phyloP scores from a whole-genome alignment of 2,797 vertebrate genomes.

The Pagetopsis macropterus region DNA sequence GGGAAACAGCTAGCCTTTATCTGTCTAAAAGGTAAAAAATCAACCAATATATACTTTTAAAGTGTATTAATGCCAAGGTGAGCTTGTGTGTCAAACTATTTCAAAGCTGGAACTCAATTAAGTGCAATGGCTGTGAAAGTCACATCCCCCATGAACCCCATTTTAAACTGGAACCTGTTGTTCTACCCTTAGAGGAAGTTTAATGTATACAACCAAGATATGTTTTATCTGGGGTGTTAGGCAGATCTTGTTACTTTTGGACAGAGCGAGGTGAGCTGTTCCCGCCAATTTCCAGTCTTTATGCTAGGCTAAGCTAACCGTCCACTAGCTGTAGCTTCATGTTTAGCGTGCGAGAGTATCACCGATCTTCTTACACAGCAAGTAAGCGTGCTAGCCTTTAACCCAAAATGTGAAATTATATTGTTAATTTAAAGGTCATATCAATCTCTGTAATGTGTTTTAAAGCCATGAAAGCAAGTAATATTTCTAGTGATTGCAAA shows the following conservation, averaged over 20 bases:
- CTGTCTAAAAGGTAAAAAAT: too few species aligned
- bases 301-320: too few species aligned
- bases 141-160: background rate
- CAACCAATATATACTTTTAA: background rate
- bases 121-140: background rate
- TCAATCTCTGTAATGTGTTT: background rate
- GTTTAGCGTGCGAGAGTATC: too few species aligned
- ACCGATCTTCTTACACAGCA: background rate
- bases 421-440: slow-evolving; percentile 2
- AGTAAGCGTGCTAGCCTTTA: background rate
- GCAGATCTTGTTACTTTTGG: too few species aligned
- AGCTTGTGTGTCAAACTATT: background rate
- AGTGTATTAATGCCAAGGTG: background rate
- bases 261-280: too few species aligned
- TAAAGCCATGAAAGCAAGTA: background rate
- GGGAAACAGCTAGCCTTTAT: background rate
- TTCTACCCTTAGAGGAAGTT: background rate
- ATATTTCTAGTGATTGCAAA: background rate
- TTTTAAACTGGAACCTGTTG: background rate
- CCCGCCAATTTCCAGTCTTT: too few species aligned
- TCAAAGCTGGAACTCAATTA: background rate
- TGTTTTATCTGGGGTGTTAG: too few species aligned
- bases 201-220: background rate
- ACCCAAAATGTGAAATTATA: background rate
- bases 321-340: too few species aligned